Conservation (phyloP, 2,888 invertebrate genomes). For the Pachymerium ferrugineum region DNA sequence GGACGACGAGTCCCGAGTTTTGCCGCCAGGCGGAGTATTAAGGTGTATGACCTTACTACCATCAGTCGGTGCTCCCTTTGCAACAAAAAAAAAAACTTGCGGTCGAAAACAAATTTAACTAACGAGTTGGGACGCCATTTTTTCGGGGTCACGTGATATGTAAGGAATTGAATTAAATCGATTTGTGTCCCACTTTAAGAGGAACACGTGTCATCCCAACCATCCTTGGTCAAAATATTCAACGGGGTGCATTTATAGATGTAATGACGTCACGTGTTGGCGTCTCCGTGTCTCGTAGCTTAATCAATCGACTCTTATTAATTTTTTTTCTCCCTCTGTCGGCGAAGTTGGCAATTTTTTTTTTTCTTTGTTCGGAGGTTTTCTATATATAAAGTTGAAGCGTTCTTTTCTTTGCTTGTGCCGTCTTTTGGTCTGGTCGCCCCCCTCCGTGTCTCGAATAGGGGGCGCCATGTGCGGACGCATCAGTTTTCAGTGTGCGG, state of each 20-base stretch:
- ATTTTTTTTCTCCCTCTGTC: neutral
- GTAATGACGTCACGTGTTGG: neutral
- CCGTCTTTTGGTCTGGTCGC: neutral
- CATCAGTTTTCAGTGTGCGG: neutral
- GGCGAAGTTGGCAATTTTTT: neutral
- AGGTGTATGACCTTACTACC: constrained; percentile 9
- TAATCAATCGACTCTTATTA: neutral
- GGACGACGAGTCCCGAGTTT: neutral
- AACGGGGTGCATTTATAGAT: neutral
- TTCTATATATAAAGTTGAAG: constrained; percentile 3
- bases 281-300: neutral
- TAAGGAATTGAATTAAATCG: too few relatives aligned
- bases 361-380: neutral
- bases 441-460: neutral
- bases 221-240: neutral
- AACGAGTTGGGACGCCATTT: neutral
- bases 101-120: neutral
- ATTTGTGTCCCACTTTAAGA: too few relatives aligned
- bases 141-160: too few relatives aligned
- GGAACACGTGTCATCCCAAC: too few relatives aligned
- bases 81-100: neutral
- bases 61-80: neutral
- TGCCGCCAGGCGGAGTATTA: constrained; percentile 4
- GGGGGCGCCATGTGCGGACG: neutral
- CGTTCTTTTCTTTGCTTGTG: neutral